Base-by-base conservation (phyloP, 2,888 invertebrate genomes). In the Masnerella sp. region DNA sequence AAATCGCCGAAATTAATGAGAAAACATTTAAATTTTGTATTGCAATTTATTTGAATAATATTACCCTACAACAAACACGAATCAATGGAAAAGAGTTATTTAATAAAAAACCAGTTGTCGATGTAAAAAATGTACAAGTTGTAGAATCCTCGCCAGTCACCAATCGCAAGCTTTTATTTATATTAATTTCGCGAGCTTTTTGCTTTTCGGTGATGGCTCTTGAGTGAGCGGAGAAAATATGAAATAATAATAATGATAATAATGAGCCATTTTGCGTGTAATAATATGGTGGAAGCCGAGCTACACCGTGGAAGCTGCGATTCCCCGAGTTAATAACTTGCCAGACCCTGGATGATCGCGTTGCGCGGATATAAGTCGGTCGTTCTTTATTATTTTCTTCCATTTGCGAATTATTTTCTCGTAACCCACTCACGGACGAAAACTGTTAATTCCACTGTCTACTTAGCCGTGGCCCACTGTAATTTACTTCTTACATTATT, bases 221-320 rank as follows among this genome's bases (percentile, higher is more conserved):
- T 80, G 77, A 75, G 69, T 76, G 76, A 76, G 81, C 77, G 81
- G 76, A 80, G 81, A 79, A 84, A 84, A 83, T 85, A 84, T 84
- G 80, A 84, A 84, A 84, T 83, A 83, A 84, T 84, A 83, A 84
- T 85, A 85, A 85, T 84, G 83, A 85, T 84, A 83, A 85, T 85
- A 85, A 85, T 84, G 85, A 85, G 84, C 81, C 84, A 84, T 85
- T 85, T 85, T 83, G 82, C 82, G 84, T 80, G 83, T 85, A 85
- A 85, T 85, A 84, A 85, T 83, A 85, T 76, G 84, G 83, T 85
- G 82, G 82, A 79, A 82, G 84, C 80, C 74, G 71, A 69, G 77
- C 80, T 80, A 77, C 75, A 78, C 76, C 77, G 78, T 77, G 74
- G 80, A 79, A 80, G 79, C 81, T 77, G 78, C 81, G 79, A 82